These are phyloP conservation scores for Felis catus DNA, from an alignment of 2,113 vertebrate genomes.

Conservation along the genomic window F.catus_Fca126_mat1.0 CM031415.1:137307001-137307500, in stretches of 20 bases:
- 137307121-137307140: neutral
- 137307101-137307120: neutral
- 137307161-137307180: neutral
- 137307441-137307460: neutral
- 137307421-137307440: neutral
- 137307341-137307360: neutral
- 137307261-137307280: neutral
- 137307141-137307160: neutral
- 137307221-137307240: neutral
- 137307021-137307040: neutral
- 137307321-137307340: neutral
- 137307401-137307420: neutral
- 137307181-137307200: neutral
- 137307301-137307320: neutral
- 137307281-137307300: neutral
- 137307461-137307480: neutral
- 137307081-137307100: conserved; percentile 3
- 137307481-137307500: neutral
- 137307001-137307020: conserved; percentile 10
- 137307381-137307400: neutral
- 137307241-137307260: neutral
- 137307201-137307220: neutral
- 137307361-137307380: neutral
- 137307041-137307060: neutral
- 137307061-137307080: neutral